Percentiles rank a stretch among this genome's conserved stretches.
Conservation (phyloP, 2,113 vertebrate species). For the Tautogolabrus adspersus region DNA sequence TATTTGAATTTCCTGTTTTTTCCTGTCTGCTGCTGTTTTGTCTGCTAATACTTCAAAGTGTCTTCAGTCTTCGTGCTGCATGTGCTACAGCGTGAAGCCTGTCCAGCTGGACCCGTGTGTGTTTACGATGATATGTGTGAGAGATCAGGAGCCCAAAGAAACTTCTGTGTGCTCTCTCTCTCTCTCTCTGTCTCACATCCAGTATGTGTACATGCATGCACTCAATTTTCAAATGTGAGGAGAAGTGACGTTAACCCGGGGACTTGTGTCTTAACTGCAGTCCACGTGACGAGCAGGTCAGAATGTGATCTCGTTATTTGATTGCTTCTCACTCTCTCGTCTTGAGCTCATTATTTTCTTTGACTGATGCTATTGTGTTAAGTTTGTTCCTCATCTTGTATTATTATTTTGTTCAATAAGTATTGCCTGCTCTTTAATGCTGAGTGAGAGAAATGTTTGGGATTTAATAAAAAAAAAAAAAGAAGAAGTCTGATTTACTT, state of each 20-base stretch:
- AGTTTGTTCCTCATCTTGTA: constrained; percentile 33
- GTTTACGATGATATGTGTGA: constrained; percentile 7
- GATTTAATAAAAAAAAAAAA: constrained; percentile 72
- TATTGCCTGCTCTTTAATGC: constrained; percentile 65
- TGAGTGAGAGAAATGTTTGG: constrained; percentile 61
- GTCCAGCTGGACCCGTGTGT: constrained; percentile 23
- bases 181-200: constrained; percentile 10
- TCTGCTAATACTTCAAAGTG: constrained; percentile 27
- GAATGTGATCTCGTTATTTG: not conserved
- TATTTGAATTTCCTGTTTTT: not conserved
- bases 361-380: constrained; percentile 27
- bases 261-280: no score
- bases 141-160: constrained; percentile 14
- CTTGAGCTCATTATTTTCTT: constrained; percentile 11
- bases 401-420: constrained; percentile 40
- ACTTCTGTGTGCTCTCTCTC: not conserved
- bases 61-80: constrained; percentile 54
- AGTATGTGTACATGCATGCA: constrained; percentile 48
- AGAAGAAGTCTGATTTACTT: constrained; percentile 49
- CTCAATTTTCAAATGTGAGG: not conserved
- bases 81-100: constrained; percentile 37
- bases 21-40: constrained; percentile 4
- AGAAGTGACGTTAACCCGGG: no score
- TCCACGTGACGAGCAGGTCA: no score
- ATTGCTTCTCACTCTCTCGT: not conserved